Conservation (phyloP, 2,113 vertebrate genomes). For the Limanda limanda region DNA sequence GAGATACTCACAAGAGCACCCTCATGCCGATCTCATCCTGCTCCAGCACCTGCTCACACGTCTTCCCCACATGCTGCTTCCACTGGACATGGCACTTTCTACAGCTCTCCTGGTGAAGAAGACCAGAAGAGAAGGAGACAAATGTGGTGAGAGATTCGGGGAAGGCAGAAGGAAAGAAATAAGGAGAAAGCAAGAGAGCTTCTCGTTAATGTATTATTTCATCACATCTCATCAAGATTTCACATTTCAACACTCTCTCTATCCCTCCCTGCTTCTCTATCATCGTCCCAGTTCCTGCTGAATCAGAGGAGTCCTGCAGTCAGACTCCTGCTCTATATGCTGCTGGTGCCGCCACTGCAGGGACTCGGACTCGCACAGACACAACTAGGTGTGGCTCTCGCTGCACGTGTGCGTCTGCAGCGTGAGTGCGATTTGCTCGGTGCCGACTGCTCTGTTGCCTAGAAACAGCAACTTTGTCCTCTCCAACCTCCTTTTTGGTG, state of each 20-base stretch:
- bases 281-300: constrained; percentile 24
- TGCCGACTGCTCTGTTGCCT: constrained; percentile 76
- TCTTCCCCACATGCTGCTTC: constrained; percentile 94
- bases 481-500: constrained; percentile 42
- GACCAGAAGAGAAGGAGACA: not conserved
- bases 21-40: constrained; percentile 94
- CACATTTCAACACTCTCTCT: not conserved
- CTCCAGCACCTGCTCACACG: constrained; percentile 93
- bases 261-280: not conserved
- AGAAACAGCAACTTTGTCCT: constrained; percentile 76
- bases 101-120: constrained; percentile 88
- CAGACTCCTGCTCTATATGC: constrained; percentile 61
- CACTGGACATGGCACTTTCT: constrained; percentile 95
- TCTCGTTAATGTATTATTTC: not conserved
- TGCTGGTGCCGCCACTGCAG: constrained; percentile 60
- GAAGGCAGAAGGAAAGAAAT: not conserved
- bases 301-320: constrained; percentile 24
- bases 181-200: not conserved
- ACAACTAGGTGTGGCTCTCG: constrained; percentile 66
- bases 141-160: not conserved
- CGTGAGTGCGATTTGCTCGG: constrained; percentile 10
- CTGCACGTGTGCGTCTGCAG: constrained; percentile 46
- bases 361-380: constrained; percentile 28
- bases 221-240: not conserved
- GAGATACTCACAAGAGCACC: constrained; percentile 89